Conservation (phyloP, 1,140 invertebrate genomes). For the Halesus radiatus region DNA sequence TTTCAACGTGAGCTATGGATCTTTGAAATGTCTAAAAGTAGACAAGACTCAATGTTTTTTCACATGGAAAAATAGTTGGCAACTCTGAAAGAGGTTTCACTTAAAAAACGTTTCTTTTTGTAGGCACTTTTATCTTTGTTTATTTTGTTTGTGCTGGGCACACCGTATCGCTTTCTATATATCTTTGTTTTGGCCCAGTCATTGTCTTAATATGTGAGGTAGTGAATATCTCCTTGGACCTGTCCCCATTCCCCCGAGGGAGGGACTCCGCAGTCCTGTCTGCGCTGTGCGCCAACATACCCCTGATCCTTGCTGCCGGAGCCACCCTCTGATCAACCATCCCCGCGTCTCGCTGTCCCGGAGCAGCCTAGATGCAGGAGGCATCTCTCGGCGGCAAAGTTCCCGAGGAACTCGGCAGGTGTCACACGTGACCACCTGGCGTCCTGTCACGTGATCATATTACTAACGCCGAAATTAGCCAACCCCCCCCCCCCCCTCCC, state of each 20-base stretch:
- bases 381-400: constrained; percentile 25
- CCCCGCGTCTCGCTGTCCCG: background rate
- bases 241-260: background rate
- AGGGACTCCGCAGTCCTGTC: background rate
- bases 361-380: background rate
- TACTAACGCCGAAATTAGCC: constrained; percentile 55
- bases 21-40: no score
- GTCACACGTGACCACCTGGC: constrained; percentile 54
- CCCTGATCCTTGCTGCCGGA: background rate
- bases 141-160: background rate
- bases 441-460: constrained; percentile 52
- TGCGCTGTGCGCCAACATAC: background rate
- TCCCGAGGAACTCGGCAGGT: constrained; percentile 47
- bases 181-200: constrained; percentile 20
- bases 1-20: no score
- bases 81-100: no score
- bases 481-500: background rate
- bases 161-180: background rate
- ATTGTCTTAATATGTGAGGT: constrained; percentile 32
- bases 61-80: no score
- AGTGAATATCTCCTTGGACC: background rate
- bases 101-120: no score
- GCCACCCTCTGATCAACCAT: background rate
- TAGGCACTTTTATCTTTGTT: no score
- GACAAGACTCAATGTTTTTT: no score